A percentile compares a stretch with the other conserved stretches of the same genome.
phyloP scores from a whole-genome alignment of 2,888 invertebrate species.

The Lottia scabra region DNA sequence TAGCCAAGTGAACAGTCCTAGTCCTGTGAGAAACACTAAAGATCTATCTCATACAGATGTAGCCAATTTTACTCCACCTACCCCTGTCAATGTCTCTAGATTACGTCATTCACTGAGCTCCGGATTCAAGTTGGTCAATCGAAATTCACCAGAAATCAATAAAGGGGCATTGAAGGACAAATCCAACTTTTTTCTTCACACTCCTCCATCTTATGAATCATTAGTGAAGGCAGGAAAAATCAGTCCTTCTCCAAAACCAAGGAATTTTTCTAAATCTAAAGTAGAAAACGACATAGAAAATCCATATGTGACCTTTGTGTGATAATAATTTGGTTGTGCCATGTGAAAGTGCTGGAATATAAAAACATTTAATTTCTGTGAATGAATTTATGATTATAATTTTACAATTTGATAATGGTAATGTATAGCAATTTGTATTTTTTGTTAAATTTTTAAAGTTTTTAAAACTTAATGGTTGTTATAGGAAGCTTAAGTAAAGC shows the following conservation, averaged over 20 bases:
- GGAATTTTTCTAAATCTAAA: not conserved
- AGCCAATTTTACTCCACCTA: not conserved
- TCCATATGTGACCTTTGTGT: not conserved
- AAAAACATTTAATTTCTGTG: too few relatives aligned
- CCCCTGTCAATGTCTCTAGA: not conserved
- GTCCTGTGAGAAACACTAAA: not conserved
- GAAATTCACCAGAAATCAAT: not conserved
- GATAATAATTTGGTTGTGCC: not conserved
- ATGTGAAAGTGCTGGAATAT: too few relatives aligned
- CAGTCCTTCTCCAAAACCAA: not conserved
- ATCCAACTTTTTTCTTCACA: not conserved
- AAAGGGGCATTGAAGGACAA: slow-evolving; percentile 1
- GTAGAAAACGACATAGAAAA: not conserved
- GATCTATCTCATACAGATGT: not conserved
- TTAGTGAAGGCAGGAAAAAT: not conserved
- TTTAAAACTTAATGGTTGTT: too few relatives aligned
- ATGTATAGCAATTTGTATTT: too few relatives aligned
- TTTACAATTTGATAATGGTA: too few relatives aligned
- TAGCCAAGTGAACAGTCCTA: not conserved
- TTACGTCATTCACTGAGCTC: not conserved
- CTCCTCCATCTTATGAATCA: not conserved
- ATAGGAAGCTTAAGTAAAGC: too few relatives aligned
- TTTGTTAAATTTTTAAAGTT: too few relatives aligned
- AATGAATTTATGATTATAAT: too few relatives aligned
- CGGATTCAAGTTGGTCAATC: not conserved